These are phyloP conservation scores for Phalloptychus januarius DNA, from an alignment of 2,797 vertebrate genomes.

Conservation along the genomic window DNA sequence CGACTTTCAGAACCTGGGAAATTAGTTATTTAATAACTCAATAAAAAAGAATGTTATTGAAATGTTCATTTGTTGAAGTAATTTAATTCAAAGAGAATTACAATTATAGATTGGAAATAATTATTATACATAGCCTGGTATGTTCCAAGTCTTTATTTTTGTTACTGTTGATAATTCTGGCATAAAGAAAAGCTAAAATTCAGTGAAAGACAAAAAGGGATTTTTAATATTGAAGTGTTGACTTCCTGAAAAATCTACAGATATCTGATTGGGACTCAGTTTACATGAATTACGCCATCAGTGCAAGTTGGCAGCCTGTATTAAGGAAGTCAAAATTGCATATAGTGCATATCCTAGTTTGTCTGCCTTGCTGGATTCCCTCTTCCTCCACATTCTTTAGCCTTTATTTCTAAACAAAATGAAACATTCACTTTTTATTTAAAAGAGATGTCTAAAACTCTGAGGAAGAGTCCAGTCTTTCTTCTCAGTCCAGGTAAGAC, in stretches of 20 bases:
- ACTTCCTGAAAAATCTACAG: neutral
- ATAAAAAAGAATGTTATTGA: neutral
- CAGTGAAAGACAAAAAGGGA: neutral
- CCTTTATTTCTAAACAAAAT: neutral
- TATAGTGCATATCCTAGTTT: neutral
- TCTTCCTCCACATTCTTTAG: neutral
- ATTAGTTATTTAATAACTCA: neutral
- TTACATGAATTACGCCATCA: neutral
- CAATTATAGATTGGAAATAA: neutral
- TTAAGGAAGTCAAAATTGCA: neutral
- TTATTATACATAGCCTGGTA: neutral
- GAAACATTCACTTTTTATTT: neutral
- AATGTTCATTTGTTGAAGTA: neutral
- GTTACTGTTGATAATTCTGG: neutral
- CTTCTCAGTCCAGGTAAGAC: neutral
- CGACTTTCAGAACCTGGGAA: conserved; percentile 17
- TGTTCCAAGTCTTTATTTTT: neutral
- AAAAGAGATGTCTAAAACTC: neutral
- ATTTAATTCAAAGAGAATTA: neutral
- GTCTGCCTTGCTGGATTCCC: neutral
- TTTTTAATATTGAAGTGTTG: neutral
- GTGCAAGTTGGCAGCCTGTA: neutral
- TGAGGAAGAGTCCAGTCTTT: neutral
- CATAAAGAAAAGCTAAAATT: neutral
- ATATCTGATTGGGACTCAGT: neutral